Base-by-base conservation (phyloP, 2,888 invertebrate species). In the Laothoe populi region DNA sequence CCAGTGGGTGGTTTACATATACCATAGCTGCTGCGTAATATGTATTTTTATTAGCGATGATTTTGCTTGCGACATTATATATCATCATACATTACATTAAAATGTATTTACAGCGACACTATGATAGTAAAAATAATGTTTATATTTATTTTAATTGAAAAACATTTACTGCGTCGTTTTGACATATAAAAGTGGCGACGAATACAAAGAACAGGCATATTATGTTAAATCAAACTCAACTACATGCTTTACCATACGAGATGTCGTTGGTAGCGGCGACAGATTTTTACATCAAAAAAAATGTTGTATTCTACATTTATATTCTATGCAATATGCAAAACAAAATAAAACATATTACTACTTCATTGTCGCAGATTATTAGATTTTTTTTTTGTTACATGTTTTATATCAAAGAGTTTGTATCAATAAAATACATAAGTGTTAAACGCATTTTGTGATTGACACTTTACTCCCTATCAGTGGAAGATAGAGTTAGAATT, bases 1-100 rank as follows among this genome's bases (percentile, higher is more conserved):
- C 21, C 59, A 19, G 40, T 59, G 26, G 31, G 31, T 45, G 31
- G 59, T 45, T 60, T 63, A 57, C 59, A 65, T 65, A 67, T 64
- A 63, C 57, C 63, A 57, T 63, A 48, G 63, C 63, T 62, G 63
- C 69, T 60, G 57, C 35, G 35, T 53, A 31, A 35, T 19, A 21
- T 53, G 35, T 19, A 53, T 53, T 53, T 53, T 35, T 53, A 53
- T 35, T 53, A 53, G 53, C 31, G 35, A 53, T 19, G 53, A 19
- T 19, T 16, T 35, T 35, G 53, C 11, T 11, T 13, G 49, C 42
- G 23, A 16, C 24, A n/a, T n/a, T 5, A n/a, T 57, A 23, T 23
- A 40, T 23, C 57, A 57, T 5, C 23, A 24, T 8, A 24, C 13
- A 40, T 40, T 10, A 24, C 40, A 10, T 42, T 58, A 42, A 42